These are phyloP conservation scores for Gortyna flavago DNA, from an alignment of 2,888 invertebrate genomes.

Conservation along the genomic window DNA sequence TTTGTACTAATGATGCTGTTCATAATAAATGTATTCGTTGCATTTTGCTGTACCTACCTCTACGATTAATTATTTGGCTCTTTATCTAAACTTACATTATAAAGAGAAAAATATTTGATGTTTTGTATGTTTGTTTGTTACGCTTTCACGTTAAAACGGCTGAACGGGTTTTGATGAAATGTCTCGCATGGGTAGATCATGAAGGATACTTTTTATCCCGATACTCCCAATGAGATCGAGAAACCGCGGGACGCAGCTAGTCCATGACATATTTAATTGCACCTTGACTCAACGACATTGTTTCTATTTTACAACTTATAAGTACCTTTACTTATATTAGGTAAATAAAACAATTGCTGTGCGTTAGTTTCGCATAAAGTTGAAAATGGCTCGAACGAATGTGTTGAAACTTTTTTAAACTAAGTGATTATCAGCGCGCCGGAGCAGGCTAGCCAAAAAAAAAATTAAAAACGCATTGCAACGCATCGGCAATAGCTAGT, in stretches of 20 bases:
- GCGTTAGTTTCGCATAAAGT: too few species aligned
- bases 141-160: too few species aligned
- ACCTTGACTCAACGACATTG: not conserved
- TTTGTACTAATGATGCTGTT: not conserved
- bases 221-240: not conserved
- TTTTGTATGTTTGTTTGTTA: not conserved
- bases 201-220: not conserved
- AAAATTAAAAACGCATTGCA: too few species aligned
- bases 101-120: not conserved
- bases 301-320: not conserved
- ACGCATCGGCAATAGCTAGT: too few species aligned
- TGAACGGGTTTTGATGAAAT: not conserved
- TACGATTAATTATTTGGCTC: not conserved
- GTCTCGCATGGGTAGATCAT: not conserved
- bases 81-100: not conserved
- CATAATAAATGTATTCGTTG: constrained; percentile 1
- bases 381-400: too few species aligned
- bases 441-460: too few species aligned
- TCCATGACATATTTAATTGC: not conserved
- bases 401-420: too few species aligned
- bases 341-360: too few species aligned
- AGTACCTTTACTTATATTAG: too few species aligned
- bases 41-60: not conserved
- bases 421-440: too few species aligned
- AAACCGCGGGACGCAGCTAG: not conserved